Conservation (phyloP, 2,113 vertebrate genomes). For the Serilophus lunatus region DNA sequence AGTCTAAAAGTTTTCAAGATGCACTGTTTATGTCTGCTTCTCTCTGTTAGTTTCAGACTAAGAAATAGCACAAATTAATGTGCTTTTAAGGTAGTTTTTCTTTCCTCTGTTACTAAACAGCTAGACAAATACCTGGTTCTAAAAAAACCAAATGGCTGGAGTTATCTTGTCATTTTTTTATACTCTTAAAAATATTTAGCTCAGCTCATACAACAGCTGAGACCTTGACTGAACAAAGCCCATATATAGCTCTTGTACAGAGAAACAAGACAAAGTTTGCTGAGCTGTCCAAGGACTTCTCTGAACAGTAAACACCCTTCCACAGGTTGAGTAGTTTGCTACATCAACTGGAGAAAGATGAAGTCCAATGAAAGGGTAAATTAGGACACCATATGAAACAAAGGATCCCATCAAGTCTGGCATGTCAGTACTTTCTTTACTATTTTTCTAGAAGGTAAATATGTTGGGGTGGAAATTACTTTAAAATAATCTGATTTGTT, state of each 20-base stretch:
- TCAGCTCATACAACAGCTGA: background rate
- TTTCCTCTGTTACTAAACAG: background rate
- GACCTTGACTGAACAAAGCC: background rate
- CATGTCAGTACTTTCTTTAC: background rate
- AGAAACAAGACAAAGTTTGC: background rate
- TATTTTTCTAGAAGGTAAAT: background rate
- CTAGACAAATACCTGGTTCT: background rate
- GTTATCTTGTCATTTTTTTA: background rate
- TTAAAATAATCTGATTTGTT: background rate
- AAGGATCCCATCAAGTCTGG: background rate
- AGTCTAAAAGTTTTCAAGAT: background rate
- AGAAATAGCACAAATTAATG: background rate
- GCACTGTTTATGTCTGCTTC: background rate
- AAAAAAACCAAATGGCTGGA: background rate
- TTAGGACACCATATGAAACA: background rate
- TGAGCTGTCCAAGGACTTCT: conserved; percentile 6
- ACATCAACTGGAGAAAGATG: background rate
- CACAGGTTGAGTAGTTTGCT: background rate
- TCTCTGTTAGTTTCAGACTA: background rate
- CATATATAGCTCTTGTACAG: background rate
- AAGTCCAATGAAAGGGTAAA: background rate
- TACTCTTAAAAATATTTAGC: background rate
- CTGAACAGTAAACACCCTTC: background rate
- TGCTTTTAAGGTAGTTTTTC: background rate
- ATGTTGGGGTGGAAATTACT: background rate